Conservation (phyloP, 2,888 invertebrate genomes). For the Stenodera caucasica region DNA sequence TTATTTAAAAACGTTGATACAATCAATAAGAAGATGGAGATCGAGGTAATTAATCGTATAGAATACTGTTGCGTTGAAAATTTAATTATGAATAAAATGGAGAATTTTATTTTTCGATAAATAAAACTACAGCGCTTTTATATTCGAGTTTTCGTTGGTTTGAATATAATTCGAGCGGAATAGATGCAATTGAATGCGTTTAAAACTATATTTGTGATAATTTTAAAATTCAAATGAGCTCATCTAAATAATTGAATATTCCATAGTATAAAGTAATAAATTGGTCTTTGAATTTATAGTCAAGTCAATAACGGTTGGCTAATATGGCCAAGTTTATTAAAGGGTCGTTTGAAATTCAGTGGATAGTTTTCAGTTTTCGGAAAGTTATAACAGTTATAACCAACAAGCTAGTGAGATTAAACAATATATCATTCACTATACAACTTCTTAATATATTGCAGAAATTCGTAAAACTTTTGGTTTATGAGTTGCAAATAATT, state of each 20-base stretch:
- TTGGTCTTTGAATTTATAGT: slow-evolving; percentile 1
- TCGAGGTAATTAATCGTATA: no score
- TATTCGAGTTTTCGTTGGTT: no score
- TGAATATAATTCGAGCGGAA: no score
- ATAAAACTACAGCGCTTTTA: no score
- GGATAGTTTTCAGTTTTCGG: background rate
- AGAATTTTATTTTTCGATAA: no score
- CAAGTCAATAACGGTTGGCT: background rate
- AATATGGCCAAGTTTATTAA: background rate
- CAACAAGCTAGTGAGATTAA: background rate
- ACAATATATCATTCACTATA: slow-evolving; percentile 1
- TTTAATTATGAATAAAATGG: no score
- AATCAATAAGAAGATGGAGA: no score
- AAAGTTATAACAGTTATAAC: background rate
- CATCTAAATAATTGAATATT: background rate
- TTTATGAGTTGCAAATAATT: background rate
- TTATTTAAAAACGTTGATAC: no score
- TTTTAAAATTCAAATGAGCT: background rate
- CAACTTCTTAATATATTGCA: slow-evolving; percentile 3
- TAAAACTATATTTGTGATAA: background rate
- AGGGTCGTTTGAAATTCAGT: background rate
- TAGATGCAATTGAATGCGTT: no score
- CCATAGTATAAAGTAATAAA: background rate
- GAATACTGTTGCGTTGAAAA: no score
- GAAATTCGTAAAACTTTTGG: background rate